Conservation (phyloP, 2,888 invertebrate species). For the Caenorhabditis japonica region DNA sequence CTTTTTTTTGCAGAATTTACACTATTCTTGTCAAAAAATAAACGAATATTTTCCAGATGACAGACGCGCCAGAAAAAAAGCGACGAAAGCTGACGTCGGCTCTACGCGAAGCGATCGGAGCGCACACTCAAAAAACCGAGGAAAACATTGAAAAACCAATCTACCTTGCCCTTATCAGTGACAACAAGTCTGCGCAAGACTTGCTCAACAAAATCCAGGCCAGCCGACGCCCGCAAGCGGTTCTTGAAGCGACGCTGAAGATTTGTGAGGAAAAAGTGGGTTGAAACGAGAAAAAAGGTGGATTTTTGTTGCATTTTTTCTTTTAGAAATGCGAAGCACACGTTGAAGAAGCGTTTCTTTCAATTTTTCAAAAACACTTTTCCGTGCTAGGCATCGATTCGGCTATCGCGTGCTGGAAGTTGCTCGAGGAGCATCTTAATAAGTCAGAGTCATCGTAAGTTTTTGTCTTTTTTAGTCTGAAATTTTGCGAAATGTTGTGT, state of each 20-base stretch:
- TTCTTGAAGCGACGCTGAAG: constrained; percentile 24
- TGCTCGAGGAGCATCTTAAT: constrained; percentile 18
- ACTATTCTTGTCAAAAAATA: not conserved
- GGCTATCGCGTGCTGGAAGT: constrained; percentile 25
- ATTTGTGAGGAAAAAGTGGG: constrained; percentile 31
- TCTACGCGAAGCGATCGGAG: constrained; percentile 43
- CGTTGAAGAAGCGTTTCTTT: constrained; percentile 29
- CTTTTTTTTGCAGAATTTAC: not conserved
- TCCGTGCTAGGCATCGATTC: constrained; percentile 39
- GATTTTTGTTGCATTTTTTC: too few species aligned
- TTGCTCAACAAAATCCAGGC: constrained; percentile 45
- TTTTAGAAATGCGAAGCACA: constrained; percentile 32
- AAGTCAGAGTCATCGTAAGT: constrained; percentile 11
- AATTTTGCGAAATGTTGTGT: too few species aligned
- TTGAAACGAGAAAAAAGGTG: not conserved
- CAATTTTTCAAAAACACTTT: constrained; percentile 33
- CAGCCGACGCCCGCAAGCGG: constrained; percentile 25
- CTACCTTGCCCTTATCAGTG: constrained; percentile 39
- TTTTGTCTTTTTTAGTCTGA: too few species aligned
- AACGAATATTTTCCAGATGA: constrained; percentile 29
- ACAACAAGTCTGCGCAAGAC: constrained; percentile 31
- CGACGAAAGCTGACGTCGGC: constrained; percentile 33
- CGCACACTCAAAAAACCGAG: constrained; percentile 31
- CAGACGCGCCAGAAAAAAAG: constrained; percentile 35
- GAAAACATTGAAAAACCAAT: constrained; percentile 50